Conservation (phyloP, 92 coral and sea anemone species). For the Montipora capitata region DNA sequence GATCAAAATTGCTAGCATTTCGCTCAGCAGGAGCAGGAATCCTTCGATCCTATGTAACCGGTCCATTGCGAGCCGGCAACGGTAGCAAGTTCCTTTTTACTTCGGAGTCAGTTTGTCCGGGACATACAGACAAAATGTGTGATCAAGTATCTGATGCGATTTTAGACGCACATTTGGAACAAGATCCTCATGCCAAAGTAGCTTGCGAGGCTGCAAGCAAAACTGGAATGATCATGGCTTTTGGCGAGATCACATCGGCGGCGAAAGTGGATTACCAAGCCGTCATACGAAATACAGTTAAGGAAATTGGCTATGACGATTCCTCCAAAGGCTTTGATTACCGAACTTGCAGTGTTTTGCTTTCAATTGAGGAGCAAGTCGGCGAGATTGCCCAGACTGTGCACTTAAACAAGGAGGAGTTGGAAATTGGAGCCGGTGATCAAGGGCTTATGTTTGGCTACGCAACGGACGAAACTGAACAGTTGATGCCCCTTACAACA, state of each 20-base stretch:
- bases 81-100: slow-evolving; percentile 87
- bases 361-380: slow-evolving; percentile 86
- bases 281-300: slow-evolving; percentile 87
- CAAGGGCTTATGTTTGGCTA: slow-evolving; percentile 96
- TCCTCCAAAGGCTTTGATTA: slow-evolving; percentile 94
- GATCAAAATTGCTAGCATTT: neutral
- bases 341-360: slow-evolving; percentile 89
- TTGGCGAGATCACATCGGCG: slow-evolving; percentile 88
- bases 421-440: slow-evolving; percentile 89
- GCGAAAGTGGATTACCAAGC: slow-evolving; percentile 87
- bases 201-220: slow-evolving; percentile 90
- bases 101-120: slow-evolving; percentile 90
- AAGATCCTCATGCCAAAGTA: slow-evolving; percentile 88
- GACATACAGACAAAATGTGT: slow-evolving; percentile 94
- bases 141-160: slow-evolving; percentile 95
- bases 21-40: neutral
- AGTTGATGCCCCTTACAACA: slow-evolving; percentile 91
- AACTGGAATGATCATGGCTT: slow-evolving; percentile 88
- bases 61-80: slow-evolving; percentile 76
- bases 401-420: slow-evolving; percentile 74
- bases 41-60: slow-evolving; percentile 58
- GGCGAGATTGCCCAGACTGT: slow-evolving; percentile 82
- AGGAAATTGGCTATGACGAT: slow-evolving; percentile 87
- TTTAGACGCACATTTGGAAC: slow-evolving; percentile 88
- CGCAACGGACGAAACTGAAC: slow-evolving; percentile 90